Evolutionary conservation across 1,140 invertebrate species (phyloP).

Genomic region (Heliconius himera): DNA sequence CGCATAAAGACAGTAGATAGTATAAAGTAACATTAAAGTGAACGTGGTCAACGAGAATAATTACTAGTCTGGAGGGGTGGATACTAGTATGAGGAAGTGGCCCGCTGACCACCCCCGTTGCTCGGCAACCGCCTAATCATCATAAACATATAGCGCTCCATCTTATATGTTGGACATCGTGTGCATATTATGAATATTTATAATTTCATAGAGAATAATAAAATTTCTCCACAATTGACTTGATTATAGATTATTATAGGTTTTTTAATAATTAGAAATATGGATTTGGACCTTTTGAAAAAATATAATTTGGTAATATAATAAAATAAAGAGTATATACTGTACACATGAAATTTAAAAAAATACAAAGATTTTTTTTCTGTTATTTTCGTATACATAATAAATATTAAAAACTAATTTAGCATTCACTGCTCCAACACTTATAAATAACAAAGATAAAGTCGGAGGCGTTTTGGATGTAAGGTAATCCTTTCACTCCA

Average conservation of each 20-base stretch:
- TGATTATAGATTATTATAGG: too few relatives aligned
- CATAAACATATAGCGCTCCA: constrained; percentile 80
- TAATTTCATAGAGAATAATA: too few relatives aligned
- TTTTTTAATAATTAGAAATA: too few relatives aligned
- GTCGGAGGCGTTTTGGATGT: constrained; percentile 44
- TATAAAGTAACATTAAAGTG: constrained; percentile 59
- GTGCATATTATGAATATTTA: neutral
- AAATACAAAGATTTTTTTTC: too few relatives aligned
- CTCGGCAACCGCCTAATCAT: constrained; percentile 79
- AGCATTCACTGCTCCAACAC: constrained; percentile 18
- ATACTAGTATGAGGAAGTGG: constrained; percentile 70
- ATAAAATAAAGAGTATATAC: too few relatives aligned
- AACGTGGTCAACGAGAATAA: constrained; percentile 63
- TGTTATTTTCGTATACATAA: neutral
- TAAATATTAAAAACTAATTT: constrained; percentile 15
- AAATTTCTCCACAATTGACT: too few relatives aligned
- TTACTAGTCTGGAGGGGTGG: constrained; percentile 60
- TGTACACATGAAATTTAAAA: too few relatives aligned
- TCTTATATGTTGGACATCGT: constrained; percentile 56
- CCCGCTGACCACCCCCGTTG: constrained; percentile 76
- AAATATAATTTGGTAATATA: too few relatives aligned
- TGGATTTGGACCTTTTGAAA: too few relatives aligned
- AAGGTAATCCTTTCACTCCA: constrained; percentile 76
- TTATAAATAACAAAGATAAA: constrained; percentile 44
- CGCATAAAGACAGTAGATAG: constrained; percentile 9